These are phyloP conservation scores for Aptenodytes forsteri DNA, from an alignment of 2,113 vertebrate genomes.

Conservation along the genomic window DNA sequence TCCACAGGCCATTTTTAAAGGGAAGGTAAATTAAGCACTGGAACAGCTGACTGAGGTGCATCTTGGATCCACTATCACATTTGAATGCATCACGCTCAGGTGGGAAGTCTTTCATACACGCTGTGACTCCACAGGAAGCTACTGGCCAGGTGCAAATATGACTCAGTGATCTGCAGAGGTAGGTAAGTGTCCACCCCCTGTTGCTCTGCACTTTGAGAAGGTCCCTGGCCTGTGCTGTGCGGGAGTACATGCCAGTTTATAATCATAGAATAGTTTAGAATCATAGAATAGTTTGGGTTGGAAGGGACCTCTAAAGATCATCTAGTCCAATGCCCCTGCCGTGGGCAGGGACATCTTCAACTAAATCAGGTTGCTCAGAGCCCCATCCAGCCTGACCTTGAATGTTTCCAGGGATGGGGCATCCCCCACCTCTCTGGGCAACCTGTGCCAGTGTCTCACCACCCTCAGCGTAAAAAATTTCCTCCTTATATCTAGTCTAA, in stretches of 20 bases:
- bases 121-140: neutral
- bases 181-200: accelerated
- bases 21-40: neutral
- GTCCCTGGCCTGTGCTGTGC: neutral
- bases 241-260: neutral
- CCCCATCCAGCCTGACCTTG: too few species aligned
- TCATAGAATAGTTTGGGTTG: too few species aligned
- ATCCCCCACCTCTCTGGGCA: too few species aligned
- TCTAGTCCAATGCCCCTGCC: too few species aligned
- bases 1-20: neutral
- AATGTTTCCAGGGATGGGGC: too few species aligned
- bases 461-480: too few species aligned
- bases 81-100: neutral
- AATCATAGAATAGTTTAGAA: too few species aligned
- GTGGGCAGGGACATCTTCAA: too few species aligned
- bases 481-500: too few species aligned
- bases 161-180: neutral
- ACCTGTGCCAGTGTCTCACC: too few species aligned
- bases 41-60: neutral
- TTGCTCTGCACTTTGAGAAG: neutral
- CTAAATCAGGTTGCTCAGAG: too few species aligned
- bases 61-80: neutral
- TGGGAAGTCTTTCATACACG: neutral
- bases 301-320: too few species aligned
- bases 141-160: neutral